Conservation (phyloP, 35 echinoderm and acorn worm genomes). For the Stichopus chloronotus region DNA sequence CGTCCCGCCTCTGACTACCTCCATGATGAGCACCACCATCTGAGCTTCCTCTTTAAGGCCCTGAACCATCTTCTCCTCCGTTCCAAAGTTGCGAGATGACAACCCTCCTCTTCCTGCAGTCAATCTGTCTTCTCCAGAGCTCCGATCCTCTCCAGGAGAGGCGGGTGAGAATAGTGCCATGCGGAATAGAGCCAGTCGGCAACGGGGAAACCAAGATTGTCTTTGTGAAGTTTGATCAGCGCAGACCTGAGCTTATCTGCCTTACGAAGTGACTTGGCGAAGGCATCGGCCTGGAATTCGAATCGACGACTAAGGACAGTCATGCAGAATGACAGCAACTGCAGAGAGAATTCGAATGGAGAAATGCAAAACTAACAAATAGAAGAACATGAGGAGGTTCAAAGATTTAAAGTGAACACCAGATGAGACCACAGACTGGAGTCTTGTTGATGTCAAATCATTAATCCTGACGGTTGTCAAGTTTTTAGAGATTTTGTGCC, state of each 20-base stretch:
- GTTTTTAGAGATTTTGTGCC: too few species aligned
- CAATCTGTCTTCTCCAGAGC: constrained; percentile 88
- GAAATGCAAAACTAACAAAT: neutral
- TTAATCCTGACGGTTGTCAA: too few species aligned
- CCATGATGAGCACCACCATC: neutral
- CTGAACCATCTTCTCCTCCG: neutral
- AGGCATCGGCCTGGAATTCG: constrained; percentile 98
- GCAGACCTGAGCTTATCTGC: constrained; percentile 72
- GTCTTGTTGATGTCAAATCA: too few species aligned
- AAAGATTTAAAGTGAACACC: too few species aligned
- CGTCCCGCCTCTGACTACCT: neutral
- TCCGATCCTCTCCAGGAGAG: constrained; percentile 83
- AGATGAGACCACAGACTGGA: too few species aligned
- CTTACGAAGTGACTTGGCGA: constrained; percentile 83
- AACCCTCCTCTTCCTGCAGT: neutral
- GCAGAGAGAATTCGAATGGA: constrained; percentile 11
- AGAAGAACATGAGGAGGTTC: too few species aligned
- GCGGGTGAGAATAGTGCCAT: constrained; percentile 96
- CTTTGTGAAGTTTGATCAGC: constrained; percentile 90
- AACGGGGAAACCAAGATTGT: constrained; percentile 94
- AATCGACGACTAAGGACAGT: constrained; percentile 85
- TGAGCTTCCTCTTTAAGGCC: neutral
- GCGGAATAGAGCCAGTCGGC: constrained; percentile 96
- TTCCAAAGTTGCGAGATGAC: neutral
- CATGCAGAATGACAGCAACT: constrained; percentile 96